Conservation (phyloP, 1,140 invertebrate species). For the Atopsyche davidsoni region DNA sequence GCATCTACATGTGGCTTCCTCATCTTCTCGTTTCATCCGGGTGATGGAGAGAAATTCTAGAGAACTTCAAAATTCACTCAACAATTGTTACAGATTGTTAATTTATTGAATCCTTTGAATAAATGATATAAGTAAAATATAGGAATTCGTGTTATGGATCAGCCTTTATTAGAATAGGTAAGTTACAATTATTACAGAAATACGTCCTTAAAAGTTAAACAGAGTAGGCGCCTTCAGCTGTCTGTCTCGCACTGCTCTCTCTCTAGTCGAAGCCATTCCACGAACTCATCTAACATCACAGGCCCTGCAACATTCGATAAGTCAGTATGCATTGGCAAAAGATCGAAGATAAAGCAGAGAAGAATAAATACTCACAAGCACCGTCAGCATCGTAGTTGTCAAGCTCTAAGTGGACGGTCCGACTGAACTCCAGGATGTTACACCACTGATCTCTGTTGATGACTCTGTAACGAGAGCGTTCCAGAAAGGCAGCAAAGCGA, state of each 20-base stretch:
- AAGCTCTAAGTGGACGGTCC: conserved; percentile 75
- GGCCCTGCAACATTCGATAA: conserved; percentile 81
- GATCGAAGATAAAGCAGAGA: background rate
- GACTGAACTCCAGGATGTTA: conserved; percentile 90
- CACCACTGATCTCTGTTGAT: conserved; percentile 94
- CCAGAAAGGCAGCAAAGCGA: conserved; percentile 80
- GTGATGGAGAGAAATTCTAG: too few species aligned
- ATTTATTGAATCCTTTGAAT: too few species aligned
- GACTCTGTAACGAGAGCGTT: conserved; percentile 82
- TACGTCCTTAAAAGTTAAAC: too few species aligned
- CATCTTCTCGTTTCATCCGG: too few species aligned
- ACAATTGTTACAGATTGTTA: too few species aligned
- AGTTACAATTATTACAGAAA: too few species aligned
- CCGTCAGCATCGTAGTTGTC: conserved; percentile 90
- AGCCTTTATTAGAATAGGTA: too few species aligned
- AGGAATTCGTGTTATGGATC: too few species aligned
- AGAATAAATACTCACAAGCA: conserved; percentile 68
- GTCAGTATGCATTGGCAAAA: too few species aligned
- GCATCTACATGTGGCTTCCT: too few species aligned
- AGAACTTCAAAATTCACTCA: too few species aligned
- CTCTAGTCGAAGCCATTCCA: conserved; percentile 69
- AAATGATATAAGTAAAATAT: too few species aligned
- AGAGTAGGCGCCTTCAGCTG: conserved; percentile 27
- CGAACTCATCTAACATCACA: conserved; percentile 91
- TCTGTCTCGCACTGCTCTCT: conserved; percentile 24